A percentile compares a stretch with the other conserved stretches of the same genome.
phyloP scores from a whole-genome alignment of 2,113 vertebrate genomes.

The Pelobates fuscus region DNA sequence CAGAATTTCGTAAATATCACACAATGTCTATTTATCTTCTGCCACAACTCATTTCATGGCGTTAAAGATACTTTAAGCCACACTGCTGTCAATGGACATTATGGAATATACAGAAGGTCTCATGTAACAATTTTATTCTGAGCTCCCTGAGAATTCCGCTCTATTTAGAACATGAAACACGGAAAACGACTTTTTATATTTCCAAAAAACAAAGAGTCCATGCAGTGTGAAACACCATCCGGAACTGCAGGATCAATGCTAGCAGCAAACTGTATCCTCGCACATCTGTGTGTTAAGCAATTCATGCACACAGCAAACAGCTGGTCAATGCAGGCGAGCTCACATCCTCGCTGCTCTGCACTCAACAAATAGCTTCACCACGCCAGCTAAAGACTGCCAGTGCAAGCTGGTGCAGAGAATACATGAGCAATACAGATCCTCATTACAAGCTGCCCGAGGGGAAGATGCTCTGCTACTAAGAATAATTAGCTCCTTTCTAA shows the following conservation, averaged over 20 bases:
- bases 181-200: too few relatives aligned
- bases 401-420: conserved; percentile 38
- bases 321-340: not conserved
- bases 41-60: not conserved
- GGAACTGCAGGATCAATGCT: conserved; percentile 14
- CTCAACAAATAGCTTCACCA: conserved; percentile 32
- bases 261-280: conserved; percentile 4
- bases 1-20: not conserved
- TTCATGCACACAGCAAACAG: conserved; percentile 8
- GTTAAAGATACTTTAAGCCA: conserved; percentile 4
- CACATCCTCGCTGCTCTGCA: not conserved
- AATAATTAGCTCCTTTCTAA: conserved; percentile 49
- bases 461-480: conserved; percentile 33
- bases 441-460: conserved; percentile 44
- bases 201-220: too few relatives aligned
- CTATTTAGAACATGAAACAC: conserved; percentile 1
- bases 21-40: not conserved
- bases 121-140: conserved; percentile 9
- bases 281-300: conserved; percentile 20
- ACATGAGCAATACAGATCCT: conserved; percentile 35
- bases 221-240: not conserved
- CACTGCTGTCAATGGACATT: not conserved
- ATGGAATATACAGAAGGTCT: conserved; percentile 16
- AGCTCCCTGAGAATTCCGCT: not conserved
- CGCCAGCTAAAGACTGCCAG: conserved; percentile 16